Percentiles rank a stretch among this genome's conserved stretches.
Conservation (phyloP, 2,113 vertebrate genomes). For the Dicaeum eximium region DNA sequence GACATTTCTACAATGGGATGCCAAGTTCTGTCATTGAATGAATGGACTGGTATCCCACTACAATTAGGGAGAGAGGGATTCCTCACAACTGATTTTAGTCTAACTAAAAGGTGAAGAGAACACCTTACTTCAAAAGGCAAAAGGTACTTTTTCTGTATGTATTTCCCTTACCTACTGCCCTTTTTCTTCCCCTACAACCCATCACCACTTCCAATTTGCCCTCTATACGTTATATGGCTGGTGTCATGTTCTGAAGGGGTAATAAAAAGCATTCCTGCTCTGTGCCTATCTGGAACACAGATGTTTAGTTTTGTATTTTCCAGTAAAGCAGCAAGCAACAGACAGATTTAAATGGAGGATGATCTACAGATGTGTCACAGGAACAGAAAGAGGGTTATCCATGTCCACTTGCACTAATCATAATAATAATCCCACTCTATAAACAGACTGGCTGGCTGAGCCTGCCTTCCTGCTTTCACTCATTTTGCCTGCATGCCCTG, state of each 20-base stretch:
- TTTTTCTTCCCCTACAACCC: not conserved
- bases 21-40: not conserved
- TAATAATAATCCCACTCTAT: conserved; percentile 33
- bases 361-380: conserved; percentile 41
- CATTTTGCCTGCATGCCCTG: not conserved
- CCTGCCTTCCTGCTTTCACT: not conserved
- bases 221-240: not conserved
- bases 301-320: not conserved
- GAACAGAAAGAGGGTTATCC: conserved; percentile 39
- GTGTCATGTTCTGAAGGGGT: not conserved
- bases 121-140: not conserved
- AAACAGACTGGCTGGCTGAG: not conserved
- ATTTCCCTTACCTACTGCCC: not conserved
- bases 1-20: not conserved
- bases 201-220: not conserved
- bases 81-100: not conserved
- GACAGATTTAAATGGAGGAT: conserved; percentile 38
- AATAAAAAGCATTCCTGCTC: not conserved
- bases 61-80: not conserved
- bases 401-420: conserved; percentile 18
- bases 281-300: conserved; percentile 14
- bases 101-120: not conserved
- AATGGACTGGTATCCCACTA: not conserved
- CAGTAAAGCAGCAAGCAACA: conserved; percentile 15
- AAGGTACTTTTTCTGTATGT: not conserved